Evolutionary conservation across 1,140 invertebrate species (phyloP).

Genomic region (Drosophila elegans): DNA sequence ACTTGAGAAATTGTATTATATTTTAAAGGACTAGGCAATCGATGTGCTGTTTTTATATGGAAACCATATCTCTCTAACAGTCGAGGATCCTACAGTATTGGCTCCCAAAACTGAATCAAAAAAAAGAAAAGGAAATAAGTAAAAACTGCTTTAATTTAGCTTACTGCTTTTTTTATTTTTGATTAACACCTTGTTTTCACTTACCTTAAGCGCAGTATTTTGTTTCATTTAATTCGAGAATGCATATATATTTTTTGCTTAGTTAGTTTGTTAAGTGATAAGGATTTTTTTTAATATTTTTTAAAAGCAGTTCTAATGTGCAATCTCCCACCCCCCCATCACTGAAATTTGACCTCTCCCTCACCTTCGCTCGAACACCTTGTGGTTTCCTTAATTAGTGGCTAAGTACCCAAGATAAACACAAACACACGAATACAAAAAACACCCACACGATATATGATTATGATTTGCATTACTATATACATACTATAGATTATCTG

Average conservation of each 20-base stretch:
- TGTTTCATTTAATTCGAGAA: constrained; percentile 15
- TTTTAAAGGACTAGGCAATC: constrained; percentile 21
- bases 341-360: constrained; percentile 15
- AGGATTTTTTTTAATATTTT: constrained; percentile 18
- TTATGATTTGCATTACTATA: constrained; percentile 52
- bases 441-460: constrained; percentile 20
- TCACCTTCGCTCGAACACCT: constrained; percentile 21
- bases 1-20: constrained; percentile 53
- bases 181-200: constrained; percentile 17
- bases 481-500: constrained; percentile 35
- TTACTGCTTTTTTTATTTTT: constrained; percentile 12
- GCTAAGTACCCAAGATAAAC: constrained; percentile 48
- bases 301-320: constrained; percentile 44
- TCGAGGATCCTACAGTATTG: constrained; percentile 33
- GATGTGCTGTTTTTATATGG: constrained; percentile 36
- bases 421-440: constrained; percentile 13
- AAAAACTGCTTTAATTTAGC: constrained; percentile 18
- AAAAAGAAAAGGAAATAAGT: constrained; percentile 7
- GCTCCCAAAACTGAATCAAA: constrained; percentile 40
- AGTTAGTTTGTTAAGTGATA: constrained; percentile 17
- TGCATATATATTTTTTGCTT: constrained; percentile 4
- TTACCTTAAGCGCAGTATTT: constrained; percentile 49
- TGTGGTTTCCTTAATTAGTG: constrained; percentile 78
- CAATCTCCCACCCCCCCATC: constrained; percentile 36
- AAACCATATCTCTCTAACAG: constrained; percentile 15